Conservation (phyloP, 1,140 invertebrate species). For the Mizuhopecten yessoensis region DNA sequence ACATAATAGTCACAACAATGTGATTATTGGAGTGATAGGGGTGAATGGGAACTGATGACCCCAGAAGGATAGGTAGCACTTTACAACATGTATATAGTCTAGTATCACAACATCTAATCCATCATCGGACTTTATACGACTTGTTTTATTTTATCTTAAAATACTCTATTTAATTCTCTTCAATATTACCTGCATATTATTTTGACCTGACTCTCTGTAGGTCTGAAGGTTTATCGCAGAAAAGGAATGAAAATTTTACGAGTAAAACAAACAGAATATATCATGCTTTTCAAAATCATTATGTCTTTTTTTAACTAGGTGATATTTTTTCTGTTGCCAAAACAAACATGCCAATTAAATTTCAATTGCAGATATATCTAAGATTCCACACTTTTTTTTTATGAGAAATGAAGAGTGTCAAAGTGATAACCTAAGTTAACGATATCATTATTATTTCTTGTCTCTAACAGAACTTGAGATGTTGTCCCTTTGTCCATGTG, state of each 20-base stretch:
- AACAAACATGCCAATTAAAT: too few relatives aligned
- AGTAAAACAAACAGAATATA: not conserved
- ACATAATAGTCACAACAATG: not conserved
- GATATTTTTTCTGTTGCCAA: too few relatives aligned
- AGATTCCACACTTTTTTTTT: too few relatives aligned
- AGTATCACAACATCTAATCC: not conserved
- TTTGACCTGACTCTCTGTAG: not conserved
- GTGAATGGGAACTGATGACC: not conserved
- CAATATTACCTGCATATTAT: not conserved
- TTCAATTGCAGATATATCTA: too few relatives aligned
- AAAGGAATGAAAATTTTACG: not conserved
- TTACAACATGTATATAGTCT: not conserved
- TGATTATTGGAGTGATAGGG: not conserved
- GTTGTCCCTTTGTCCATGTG: conserved; percentile 4
- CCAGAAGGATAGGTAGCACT: not conserved
- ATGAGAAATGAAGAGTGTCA: too few relatives aligned
- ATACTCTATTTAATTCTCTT: not conserved
- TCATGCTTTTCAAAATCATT: not conserved
- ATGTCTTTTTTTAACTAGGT: too few relatives aligned
- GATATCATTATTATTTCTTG: too few relatives aligned
- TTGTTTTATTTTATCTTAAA: not conserved
- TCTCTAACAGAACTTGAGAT: not conserved
- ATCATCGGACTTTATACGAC: not conserved
- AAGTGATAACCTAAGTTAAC: too few relatives aligned
- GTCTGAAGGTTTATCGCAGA: not conserved